Conservation (phyloP, 2,113 vertebrate species). For the Catharus fuscescens region DNA sequence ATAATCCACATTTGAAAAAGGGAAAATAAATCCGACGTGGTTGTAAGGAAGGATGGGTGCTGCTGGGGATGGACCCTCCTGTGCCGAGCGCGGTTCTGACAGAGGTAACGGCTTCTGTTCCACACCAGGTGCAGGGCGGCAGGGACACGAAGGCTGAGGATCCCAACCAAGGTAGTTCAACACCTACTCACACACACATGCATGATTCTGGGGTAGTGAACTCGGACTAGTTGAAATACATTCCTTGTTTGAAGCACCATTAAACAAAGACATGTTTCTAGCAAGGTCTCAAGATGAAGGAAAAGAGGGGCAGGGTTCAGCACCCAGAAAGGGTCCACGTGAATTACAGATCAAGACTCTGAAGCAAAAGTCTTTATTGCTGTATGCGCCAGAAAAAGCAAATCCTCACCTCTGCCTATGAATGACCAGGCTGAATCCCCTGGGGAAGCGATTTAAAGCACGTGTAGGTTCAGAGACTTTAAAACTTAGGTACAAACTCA, state of each 20-base stretch:
- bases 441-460: slow-evolving; percentile 62
- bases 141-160: slow-evolving; percentile 36
- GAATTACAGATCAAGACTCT: slow-evolving; percentile 36
- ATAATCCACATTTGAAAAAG: slow-evolving; percentile 38
- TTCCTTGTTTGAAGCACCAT: slow-evolving; percentile 73
- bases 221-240: slow-evolving; percentile 61
- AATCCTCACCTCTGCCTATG: slow-evolving; percentile 56
- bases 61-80: slow-evolving; percentile 36
- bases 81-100: slow-evolving; percentile 61
- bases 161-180: slow-evolving; percentile 21
- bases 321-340: slow-evolving; percentile 44
- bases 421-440: slow-evolving; percentile 46
- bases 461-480: slow-evolving; percentile 57
- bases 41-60: slow-evolving; percentile 7
- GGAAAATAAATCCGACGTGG: background rate
- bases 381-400: slow-evolving; percentile 62
- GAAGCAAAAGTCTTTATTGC: slow-evolving; percentile 73
- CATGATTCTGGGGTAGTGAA: slow-evolving; percentile 48
- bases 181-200: slow-evolving; percentile 61
- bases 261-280: slow-evolving; percentile 63
- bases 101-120: slow-evolving; percentile 58
- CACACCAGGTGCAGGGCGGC: background rate
- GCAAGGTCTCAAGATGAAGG: slow-evolving; percentile 41
- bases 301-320: slow-evolving; percentile 5
- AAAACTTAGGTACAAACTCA: slow-evolving; percentile 62